Evolutionary conservation across 2,113 vertebrate genomes (phyloP).

Genomic region (Bothrops jararaca): DNA sequence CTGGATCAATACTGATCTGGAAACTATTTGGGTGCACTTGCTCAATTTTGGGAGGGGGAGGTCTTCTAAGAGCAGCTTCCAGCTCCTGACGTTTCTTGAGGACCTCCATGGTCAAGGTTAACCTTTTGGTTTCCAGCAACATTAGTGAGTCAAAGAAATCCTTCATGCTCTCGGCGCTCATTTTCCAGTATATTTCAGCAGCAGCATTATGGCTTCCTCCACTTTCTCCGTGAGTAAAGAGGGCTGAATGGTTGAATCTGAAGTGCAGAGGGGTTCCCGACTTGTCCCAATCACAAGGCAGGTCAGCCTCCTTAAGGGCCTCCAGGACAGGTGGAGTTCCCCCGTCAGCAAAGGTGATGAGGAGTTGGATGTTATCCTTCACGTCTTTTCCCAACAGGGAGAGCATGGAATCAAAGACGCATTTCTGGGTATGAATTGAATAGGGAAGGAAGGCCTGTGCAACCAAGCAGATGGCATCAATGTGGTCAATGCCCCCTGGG

Average conservation of each 20-base stretch:
- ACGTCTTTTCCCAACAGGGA: background rate
- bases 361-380: background rate
- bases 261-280: background rate
- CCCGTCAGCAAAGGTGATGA: background rate
- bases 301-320: background rate
- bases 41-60: too few relatives aligned
- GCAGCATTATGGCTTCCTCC: background rate
- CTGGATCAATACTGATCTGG: too few relatives aligned
- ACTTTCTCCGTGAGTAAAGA: background rate
- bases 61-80: background rate
- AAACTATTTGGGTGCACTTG: too few relatives aligned
- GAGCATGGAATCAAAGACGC: slow-evolving; percentile 40
- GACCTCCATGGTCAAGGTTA: slow-evolving; percentile 25
- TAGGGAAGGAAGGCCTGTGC: slow-evolving; percentile 24
- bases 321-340: background rate
- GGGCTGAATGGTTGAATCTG: background rate
- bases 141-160: slow-evolving; percentile 11
- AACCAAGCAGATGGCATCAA: slow-evolving; percentile 58
- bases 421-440: background rate
- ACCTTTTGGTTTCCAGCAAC: background rate
- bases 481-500: slow-evolving; percentile 3
- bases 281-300: background rate
- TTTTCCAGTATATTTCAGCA: slow-evolving; percentile 37
- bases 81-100: background rate
- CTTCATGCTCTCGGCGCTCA: slow-evolving; percentile 25